phyloP scores from a whole-genome alignment of 2,113 vertebrate genomes.

The Prionailurus viverrinus region DNA sequence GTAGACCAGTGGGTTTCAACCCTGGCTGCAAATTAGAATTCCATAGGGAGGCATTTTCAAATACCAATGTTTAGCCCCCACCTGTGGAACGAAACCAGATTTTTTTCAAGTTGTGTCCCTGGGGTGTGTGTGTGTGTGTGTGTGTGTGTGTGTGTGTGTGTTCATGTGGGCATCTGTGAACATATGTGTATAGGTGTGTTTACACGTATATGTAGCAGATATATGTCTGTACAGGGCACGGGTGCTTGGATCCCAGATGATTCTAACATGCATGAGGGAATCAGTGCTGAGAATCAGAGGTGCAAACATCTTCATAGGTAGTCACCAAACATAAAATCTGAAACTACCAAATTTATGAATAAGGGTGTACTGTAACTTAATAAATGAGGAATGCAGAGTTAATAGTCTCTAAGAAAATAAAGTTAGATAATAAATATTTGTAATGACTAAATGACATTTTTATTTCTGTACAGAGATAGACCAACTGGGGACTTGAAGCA shows the following conservation, averaged over 20 bases:
- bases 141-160: background rate
- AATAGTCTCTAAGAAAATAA: constrained; percentile 10
- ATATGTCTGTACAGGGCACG: background rate
- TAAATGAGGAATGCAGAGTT: background rate
- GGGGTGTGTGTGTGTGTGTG: background rate
- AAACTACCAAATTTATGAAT: background rate
- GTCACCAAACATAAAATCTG: background rate
- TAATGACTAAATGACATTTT: background rate
- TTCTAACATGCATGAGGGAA: background rate
- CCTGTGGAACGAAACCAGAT: background rate
- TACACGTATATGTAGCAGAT: background rate
- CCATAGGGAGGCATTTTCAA: constrained; percentile 60
- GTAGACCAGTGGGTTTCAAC: constrained; percentile 73
- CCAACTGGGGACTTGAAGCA: background rate
- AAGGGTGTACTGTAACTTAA: background rate
- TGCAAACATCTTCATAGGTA: background rate
- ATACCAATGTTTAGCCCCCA: constrained; percentile 2
- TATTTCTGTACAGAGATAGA: background rate
- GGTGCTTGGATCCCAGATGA: background rate
- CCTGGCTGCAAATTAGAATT: constrained; percentile 69
- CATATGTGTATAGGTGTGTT: background rate
- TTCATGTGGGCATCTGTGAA: too few species aligned
- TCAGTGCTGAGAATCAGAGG: background rate
- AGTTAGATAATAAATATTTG: background rate
- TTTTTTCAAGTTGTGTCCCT: background rate